Evolutionary conservation across 2,797 vertebrate species (phyloP), one percentile per base, ranked within the genome.

Genomic region (Siniperca undulata): DNA sequence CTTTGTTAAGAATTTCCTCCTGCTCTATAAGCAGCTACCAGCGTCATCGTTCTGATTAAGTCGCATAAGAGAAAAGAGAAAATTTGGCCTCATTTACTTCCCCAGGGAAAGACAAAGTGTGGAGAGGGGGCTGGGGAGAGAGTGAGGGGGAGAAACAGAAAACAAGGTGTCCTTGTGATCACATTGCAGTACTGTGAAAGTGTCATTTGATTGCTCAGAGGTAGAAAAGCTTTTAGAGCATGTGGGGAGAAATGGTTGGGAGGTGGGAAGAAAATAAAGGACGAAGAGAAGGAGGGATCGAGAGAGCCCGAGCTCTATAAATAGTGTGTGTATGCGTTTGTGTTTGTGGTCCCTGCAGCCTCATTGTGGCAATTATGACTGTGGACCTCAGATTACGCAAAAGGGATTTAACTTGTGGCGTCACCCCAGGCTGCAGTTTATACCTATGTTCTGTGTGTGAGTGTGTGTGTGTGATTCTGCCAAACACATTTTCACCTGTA

Each of bases 371-470:
- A 92, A 89, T 90, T 91, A 93, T 9, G 71, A 86, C 91, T 93
- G 90, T 89, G 89, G 11, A 50, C 89, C 88, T 92, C 91, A 95
- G 95, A 96, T 96, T 96, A 96, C 85, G 88, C 93, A 91, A 91
- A 93, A 91, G 88, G 92, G 93, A 95, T 95, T 96, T 90, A 92
- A 95, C 94, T 88, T 93, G 93, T 95, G 88, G 93, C 91, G 88
- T 96, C 94, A 96, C 91, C 93, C 84, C 89, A 88, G 94, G 93
- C 94, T 93, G 92, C 92, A 95, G 93, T 93, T 81, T 96, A 93
- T 90, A 87, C 75, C 86, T 85, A 61, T 91, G 86, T 77, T 66
- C 10, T 89, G 67, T 80, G 55, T 20, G 19, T 67, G 24, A 22
- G 58, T 83, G 69, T 78, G 62, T 84, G 62, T 84, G 81, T 80